Conservation (phyloP, 1,140 invertebrate genomes). For the Euura lappo region DNA sequence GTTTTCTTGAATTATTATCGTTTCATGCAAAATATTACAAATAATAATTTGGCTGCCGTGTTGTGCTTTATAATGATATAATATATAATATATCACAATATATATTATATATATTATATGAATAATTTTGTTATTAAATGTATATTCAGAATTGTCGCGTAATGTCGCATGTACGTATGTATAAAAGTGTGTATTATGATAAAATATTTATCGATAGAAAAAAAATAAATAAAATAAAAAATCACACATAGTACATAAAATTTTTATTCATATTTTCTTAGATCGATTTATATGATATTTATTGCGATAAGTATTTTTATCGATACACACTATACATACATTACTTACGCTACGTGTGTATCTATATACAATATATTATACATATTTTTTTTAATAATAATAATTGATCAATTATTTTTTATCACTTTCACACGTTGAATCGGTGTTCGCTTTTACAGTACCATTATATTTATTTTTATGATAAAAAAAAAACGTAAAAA, state of each 20-base stretch:
- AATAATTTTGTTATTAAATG: constrained; percentile 18
- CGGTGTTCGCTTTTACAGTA: constrained; percentile 13
- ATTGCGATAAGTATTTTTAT: no score
- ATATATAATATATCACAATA: constrained; percentile 4
- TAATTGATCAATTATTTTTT: no score
- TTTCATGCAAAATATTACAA: background rate
- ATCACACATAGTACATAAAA: no score
- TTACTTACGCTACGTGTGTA: no score
- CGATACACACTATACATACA: background rate
- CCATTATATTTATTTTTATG: constrained; percentile 15
- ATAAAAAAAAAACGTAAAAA: no score
- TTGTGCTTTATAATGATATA: background rate
- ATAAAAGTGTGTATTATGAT: no score
- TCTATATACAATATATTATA: constrained; percentile 6
- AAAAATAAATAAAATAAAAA: no score
- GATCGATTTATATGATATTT: no score
- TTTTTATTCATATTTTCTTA: no score
- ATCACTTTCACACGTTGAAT: background rate
- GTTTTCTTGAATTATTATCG: background rate
- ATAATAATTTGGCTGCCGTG: constrained; percentile 3
- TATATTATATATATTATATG: constrained; percentile 6
- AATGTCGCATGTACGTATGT: constrained; percentile 5
- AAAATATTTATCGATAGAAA: constrained; percentile 5
- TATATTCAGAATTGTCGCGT: constrained; percentile 16
- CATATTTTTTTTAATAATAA: no score